Percentiles rank a stretch among this genome's conserved stretches.
phyloP scores from a whole-genome alignment of 2,888 invertebrate genomes.

The Diaprepes abbreviatus region DNA sequence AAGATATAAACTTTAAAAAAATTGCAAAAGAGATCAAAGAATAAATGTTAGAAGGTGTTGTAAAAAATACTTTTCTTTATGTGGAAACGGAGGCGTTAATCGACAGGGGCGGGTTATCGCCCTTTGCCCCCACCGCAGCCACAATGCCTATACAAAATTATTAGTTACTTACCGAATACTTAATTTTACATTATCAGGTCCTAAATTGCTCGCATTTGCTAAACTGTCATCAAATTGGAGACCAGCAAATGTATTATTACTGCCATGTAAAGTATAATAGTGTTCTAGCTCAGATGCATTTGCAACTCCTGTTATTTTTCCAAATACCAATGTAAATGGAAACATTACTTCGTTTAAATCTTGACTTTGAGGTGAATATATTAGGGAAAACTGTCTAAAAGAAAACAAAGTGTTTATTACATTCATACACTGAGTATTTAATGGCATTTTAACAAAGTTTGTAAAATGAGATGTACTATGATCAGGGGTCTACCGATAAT shows the following conservation, averaged over 20 bases:
- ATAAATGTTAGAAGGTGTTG: no score
- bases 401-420: not conserved
- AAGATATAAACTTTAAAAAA: no score
- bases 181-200: slow-evolving; percentile 67
- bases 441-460: no score
- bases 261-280: slow-evolving; percentile 50
- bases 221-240: slow-evolving; percentile 73
- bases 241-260: slow-evolving; percentile 67
- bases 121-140: no score
- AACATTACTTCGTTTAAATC: slow-evolving; percentile 50
- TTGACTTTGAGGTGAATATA: slow-evolving; percentile 54
- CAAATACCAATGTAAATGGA: slow-evolving; percentile 48
- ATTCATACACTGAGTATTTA: no score
- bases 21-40: no score
- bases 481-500: no score
- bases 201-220: slow-evolving; percentile 64
- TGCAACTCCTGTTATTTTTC: slow-evolving; percentile 44
- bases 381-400: slow-evolving; percentile 38
- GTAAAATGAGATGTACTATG: no score
- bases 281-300: slow-evolving; percentile 53
- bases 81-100: no score
- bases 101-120: no score
- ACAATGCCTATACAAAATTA: no score
- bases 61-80: no score
- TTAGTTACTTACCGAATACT: slow-evolving; percentile 67